Evolutionary conservation across 2,888 invertebrate genomes (phyloP).

Genomic region (Ophioninae sp.): DNA sequence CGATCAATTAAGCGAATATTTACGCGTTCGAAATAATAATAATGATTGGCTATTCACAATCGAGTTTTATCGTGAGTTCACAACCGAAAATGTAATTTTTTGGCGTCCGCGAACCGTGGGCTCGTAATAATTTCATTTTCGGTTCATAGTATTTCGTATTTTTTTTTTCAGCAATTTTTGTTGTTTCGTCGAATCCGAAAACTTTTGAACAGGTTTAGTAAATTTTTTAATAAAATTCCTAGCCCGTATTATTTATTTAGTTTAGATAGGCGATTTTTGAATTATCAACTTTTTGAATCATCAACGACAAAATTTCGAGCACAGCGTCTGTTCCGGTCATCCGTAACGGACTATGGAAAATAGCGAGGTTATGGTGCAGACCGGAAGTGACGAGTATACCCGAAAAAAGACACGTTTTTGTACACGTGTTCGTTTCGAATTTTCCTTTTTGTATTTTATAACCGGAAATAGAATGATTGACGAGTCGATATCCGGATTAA

Average conservation of each 20-base stretch:
- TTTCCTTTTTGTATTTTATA: not conserved
- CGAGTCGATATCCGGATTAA: not conserved
- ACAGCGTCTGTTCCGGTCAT: not conserved
- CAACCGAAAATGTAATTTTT: too few relatives aligned
- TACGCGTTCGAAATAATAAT: not conserved
- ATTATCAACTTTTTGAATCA: constrained; percentile 40
- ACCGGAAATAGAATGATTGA: not conserved
- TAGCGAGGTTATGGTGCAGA: not conserved
- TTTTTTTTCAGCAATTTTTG: not conserved
- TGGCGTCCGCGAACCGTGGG: too few relatives aligned
- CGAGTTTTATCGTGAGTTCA: too few relatives aligned
- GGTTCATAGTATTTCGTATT: not conserved
- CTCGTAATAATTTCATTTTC: not conserved
- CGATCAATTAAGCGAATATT: not conserved
- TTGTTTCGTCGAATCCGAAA: not conserved
- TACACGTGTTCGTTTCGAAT: not conserved
- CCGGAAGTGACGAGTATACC: not conserved
- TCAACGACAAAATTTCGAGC: constrained; percentile 3
- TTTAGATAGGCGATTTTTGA: constrained; percentile 41
- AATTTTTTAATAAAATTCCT: constrained; percentile 42
- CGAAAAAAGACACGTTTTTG: not conserved
- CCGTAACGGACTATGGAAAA: not conserved
- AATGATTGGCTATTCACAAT: too few relatives aligned
- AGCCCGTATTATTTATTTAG: constrained; percentile 55
- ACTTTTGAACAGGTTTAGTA: constrained; percentile 28